Base-by-base conservation (phyloP, 2,797 vertebrate species). In the Gephyroberyx darwinii region DNA sequence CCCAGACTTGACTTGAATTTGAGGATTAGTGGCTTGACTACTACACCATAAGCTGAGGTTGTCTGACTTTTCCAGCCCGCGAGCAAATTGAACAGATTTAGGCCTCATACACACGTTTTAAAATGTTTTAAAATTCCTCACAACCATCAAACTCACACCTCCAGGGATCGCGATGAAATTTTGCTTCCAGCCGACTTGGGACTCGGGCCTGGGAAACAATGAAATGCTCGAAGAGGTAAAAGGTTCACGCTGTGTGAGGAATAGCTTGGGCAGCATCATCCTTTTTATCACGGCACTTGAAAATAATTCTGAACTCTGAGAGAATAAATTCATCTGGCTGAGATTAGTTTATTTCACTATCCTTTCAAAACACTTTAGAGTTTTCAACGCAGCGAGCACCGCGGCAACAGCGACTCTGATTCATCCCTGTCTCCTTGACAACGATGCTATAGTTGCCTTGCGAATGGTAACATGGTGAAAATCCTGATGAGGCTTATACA, bases 401-500 rank as follows among this genome's bases (percentile, higher is more conserved):
- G 14, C n/a, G 17, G 45, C 14, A 47, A 47, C 17, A 47, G 17
- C 45, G 7, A 5, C 17, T 47, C 17, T 39, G 31, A 58, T 52
- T 55, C 35, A 8, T 50, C 17, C 31, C 16, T n/a, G 31, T 71
- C 30, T 69, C 20, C 41, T 60, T 71, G 59, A 65, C 65, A 61
- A 48, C 69, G 26, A 52, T 47, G 53, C n/a, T n/a, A 26, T 26
- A 26, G 22, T 33, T 62, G 31, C 33, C 16, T 62, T 39, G 16
- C 62, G 68, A 78, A 71, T 76, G 59, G 9, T 41, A 83, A 58
- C 73, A 59, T 50, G 56, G 26, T 59, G 56, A 50, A 43, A 68
- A 14, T 43, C 20, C 53, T 69, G 17, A 83, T 69, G 71, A 58
- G n/a, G n/a, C n/a, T n/a, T n/a, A n/a, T n/a, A n/a, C n/a, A n/a